These are phyloP conservation scores for Drosophila anomelani DNA, from an alignment of 2,888 invertebrate genomes.

Conservation along the genomic window DNA sequence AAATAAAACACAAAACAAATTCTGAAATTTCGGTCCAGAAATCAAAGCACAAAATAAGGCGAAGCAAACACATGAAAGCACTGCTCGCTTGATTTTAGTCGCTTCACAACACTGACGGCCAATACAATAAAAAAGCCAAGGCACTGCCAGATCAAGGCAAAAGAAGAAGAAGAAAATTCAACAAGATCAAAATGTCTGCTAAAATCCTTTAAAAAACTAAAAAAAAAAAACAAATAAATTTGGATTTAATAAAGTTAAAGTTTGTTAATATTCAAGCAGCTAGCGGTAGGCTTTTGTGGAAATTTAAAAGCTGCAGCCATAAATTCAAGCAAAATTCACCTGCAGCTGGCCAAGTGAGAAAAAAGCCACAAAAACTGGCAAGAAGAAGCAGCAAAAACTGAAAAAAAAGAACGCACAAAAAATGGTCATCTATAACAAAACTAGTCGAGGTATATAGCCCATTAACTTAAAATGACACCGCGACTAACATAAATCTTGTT, in stretches of 20 bases:
- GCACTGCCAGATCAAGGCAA: constrained; percentile 2
- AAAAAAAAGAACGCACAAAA: constrained; percentile 16
- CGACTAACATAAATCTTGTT: constrained; percentile 78
- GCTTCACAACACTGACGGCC: constrained; percentile 11
- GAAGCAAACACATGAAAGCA: constrained; percentile 6
- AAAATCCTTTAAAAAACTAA: not conserved
- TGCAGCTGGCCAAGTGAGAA: constrained; percentile 44
- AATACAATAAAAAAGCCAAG: not conserved
- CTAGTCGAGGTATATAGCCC: constrained; percentile 72
- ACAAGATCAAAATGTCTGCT: not conserved
- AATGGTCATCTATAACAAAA: constrained; percentile 28
- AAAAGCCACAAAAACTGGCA: not conserved
- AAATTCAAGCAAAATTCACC: constrained; percentile 70
- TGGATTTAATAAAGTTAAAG: not conserved
- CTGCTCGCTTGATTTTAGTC: constrained; percentile 13
- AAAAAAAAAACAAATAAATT: constrained; percentile 3
- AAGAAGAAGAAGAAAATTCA: not conserved
- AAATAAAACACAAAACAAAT: constrained; percentile 5
- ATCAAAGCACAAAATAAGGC: constrained; percentile 2
- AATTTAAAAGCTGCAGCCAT: constrained; percentile 68
- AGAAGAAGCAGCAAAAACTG: not conserved
- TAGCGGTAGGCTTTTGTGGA: constrained; percentile 36
- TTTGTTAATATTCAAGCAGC: constrained; percentile 3
- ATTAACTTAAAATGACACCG: constrained; percentile 83
- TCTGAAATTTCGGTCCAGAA: constrained; percentile 27